Conservation (phyloP, 1,140 invertebrate genomes). For the Scaptomyza montana region DNA sequence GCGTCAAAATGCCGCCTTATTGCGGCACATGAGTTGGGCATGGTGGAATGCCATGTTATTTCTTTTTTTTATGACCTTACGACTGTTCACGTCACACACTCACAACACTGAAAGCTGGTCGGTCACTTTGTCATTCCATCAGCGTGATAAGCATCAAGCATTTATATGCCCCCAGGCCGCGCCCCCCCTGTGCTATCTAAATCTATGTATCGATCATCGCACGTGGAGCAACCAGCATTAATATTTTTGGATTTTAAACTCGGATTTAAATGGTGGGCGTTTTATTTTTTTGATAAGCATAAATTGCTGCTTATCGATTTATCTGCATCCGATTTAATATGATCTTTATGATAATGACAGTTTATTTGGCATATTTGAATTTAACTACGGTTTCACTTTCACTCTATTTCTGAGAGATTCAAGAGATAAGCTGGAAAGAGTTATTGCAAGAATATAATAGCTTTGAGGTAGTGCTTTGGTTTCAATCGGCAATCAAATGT, state of each 20-base stretch:
- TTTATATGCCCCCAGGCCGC: slow-evolving; percentile 32
- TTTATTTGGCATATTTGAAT: slow-evolving; percentile 17
- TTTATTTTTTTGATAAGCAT: slow-evolving; percentile 57
- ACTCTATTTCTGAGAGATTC: slow-evolving; percentile 12
- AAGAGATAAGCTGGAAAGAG: neutral
- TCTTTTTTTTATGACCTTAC: neutral
- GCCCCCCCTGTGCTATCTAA: slow-evolving; percentile 10
- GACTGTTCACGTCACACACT: neutral
- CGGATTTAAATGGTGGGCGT: slow-evolving; percentile 53
- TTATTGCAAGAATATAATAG: neutral
- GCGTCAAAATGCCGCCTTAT: slow-evolving; percentile 76
- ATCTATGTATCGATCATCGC: slow-evolving; percentile 14
- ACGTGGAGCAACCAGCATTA: slow-evolving; percentile 24
- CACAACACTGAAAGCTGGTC: slow-evolving; percentile 25
- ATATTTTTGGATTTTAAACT: slow-evolving; percentile 5
- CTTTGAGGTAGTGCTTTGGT: neutral
- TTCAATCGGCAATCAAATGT: neutral
- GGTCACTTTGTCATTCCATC: slow-evolving; percentile 71
- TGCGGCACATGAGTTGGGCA: too few species aligned
- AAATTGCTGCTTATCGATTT: slow-evolving; percentile 65
- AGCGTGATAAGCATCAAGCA: slow-evolving; percentile 64
- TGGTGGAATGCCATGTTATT: neutral
- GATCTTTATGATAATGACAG: slow-evolving; percentile 70
- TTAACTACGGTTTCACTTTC: slow-evolving; percentile 33
- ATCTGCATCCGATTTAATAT: slow-evolving; percentile 10